Evolutionary conservation across 2,797 vertebrate genomes (phyloP), one percentile per base, ranked within the genome.

Genomic region (Sebastes glaucus): DNA sequence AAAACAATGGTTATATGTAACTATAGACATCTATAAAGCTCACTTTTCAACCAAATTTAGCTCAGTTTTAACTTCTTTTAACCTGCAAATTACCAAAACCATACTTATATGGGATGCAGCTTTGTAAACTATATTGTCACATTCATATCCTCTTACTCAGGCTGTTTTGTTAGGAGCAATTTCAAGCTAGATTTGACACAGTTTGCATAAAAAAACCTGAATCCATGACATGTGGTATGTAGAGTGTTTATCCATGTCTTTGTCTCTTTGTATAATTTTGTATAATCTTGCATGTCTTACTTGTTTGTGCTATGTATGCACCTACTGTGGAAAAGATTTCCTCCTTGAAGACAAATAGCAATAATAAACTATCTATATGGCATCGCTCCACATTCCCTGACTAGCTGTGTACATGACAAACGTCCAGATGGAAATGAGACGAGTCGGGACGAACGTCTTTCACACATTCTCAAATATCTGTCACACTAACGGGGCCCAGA

Each of bases 401-500:
- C 63, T 33, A 30, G 22, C 30, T 71, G 78, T 87, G 72, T 55
- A 76, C 35, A 72, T 67, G 73, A 86, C 55, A 63, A 73, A 78
- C 4, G 78, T 32, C 81, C 78, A 82, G 76, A 80, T 77, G 78
- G 72, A 77, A 32, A 11, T 4, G 4, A 78, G 69, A 80, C 75
- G 30, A 42, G 68, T 75, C 49, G 27, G 71, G 84, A 77, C 46
- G 23, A 77, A 77, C n/a, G 14, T 77, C 76, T 72, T 76, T 83
- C 73, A 83, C 84, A 80, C 78, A 9, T 68, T 77, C 75, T 88
- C 71, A 82, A 74, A 69, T 87, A 64, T 71, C 83, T 61, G 38
- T 60, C 76, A 78, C 57, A 56, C 78, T 74, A 87, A 88, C 61
- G 7, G 56, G 66, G 52, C 68, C 82, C 85, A 90, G 87, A 86